phyloP scores from a whole-genome alignment of 2,113 vertebrate species.

The Salvelinus alpinus region DNA sequence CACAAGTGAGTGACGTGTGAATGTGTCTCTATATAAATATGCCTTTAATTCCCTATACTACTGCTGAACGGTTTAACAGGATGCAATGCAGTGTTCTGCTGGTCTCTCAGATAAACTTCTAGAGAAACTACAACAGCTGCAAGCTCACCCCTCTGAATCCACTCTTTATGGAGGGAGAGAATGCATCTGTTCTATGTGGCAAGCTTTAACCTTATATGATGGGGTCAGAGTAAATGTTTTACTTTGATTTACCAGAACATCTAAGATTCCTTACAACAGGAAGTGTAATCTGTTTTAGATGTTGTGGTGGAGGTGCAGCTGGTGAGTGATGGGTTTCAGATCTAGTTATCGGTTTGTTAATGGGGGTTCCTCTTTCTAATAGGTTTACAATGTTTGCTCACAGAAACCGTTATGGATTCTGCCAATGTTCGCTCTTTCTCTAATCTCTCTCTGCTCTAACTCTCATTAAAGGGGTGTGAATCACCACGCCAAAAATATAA shows the following conservation, averaged over 20 bases:
- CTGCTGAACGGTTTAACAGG: conserved; percentile 35
- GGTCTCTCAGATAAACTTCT: conserved; percentile 16
- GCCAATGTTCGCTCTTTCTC: background rate
- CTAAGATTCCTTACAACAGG: background rate
- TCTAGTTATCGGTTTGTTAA: conserved; percentile 38
- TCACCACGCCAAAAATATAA: too few relatives aligned
- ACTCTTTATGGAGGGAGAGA: background rate
- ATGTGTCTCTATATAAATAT: conserved; percentile 20
- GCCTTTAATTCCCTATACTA: conserved; percentile 26
- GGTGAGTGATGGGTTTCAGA: conserved; percentile 14
- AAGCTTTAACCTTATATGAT: background rate
- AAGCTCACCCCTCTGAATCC: background rate
- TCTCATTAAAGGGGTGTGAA: background rate
- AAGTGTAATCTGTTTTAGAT: conserved; percentile 9
- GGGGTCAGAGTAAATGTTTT: background rate
- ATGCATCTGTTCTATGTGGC: background rate
- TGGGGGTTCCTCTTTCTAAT: conserved; percentile 54
- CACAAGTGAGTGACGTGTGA: conserved; percentile 39
- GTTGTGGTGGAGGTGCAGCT: conserved; percentile 14
- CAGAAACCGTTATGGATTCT: conserved; percentile 45
- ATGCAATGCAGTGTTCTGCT: conserved; percentile 34
- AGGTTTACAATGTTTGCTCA: conserved; percentile 62
- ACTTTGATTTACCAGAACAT: background rate
- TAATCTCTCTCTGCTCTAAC: background rate
- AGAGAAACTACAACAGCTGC: conserved; percentile 37